Conservation (phyloP, 2,888 invertebrate species). For the Noctua fimbriata region DNA sequence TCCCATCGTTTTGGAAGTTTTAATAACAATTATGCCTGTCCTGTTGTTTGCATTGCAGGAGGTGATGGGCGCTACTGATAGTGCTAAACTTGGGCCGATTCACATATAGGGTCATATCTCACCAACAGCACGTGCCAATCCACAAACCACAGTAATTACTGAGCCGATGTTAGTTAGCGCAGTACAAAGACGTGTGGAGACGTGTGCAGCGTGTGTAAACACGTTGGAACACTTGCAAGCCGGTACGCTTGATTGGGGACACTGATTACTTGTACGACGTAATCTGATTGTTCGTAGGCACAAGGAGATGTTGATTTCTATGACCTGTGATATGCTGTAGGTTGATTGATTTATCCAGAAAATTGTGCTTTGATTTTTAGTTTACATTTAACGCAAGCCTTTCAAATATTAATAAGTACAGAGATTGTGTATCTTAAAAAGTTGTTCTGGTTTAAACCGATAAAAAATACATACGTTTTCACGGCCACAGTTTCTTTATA, state of each 20-base stretch:
- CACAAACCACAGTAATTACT: not conserved
- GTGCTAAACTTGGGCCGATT: not conserved
- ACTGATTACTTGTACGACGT: conserved; percentile 16
- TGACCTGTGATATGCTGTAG: no score
- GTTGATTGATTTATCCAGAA: not conserved
- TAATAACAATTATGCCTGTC: no score
- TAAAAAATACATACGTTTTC: not conserved
- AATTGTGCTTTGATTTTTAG: not conserved
- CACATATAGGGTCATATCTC: not conserved
- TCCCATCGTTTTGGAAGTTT: no score
- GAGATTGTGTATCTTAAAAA: not conserved
- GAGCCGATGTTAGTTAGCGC: conserved; percentile 13
- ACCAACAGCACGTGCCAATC: not conserved
- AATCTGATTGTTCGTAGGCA: conserved; percentile 7
- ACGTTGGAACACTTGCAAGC: conserved; percentile 26
- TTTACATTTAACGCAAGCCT: not conserved
- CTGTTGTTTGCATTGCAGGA: not conserved
- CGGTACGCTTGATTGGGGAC: conserved; percentile 22
- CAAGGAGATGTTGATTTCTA: not conserved
- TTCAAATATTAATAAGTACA: not conserved
- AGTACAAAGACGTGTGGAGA: conserved; percentile 9
- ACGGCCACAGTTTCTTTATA: not conserved
- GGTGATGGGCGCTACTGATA: not conserved
- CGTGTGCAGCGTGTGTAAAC: conserved; percentile 32
- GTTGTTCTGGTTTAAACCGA: not conserved